Base-by-base conservation (phyloP, 37 sponge, comb jelly and placozoan genomes). In the Hexactinellida sp. region DNA sequence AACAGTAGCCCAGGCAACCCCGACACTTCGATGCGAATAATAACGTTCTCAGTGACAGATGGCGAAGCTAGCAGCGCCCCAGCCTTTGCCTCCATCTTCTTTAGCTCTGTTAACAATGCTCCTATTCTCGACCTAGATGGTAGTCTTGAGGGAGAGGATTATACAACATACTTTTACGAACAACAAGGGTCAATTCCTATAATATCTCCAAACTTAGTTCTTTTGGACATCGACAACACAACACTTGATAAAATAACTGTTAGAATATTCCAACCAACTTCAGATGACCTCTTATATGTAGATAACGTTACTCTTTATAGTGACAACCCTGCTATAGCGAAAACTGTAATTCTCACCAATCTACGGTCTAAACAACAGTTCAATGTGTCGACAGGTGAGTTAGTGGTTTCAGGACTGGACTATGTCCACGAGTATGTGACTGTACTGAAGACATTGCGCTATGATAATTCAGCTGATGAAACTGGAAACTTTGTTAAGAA, bases 51-150 rank as follows among this genome's bases (percentile, higher is more conserved):
- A 32, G 93, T 91, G 24, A 91, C 39, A 83, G 96, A 95, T 86
- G 96, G 91, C 0, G 10, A 38, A 52, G 87, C 91, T 36, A 89
- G 82, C 0, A 91, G 92, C 86, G 54, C 93, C 5, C 89, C 92
- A 19, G 92, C 96, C 21, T 39, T 38, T 7, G 83, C 90, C 41
- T 83, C 55, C 36, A 54, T 95, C 7, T 86, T 39, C 24, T 95
- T 95, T 82, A 88, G 85, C 25, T 85, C 90, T 16, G 54, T 89
- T 38, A 95, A 95, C 76, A 89, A 91, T 55, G 87, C 82, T 0
- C 96, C 96, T 36, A 88, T 91, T 63, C 82, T 95, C 84, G 96
- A 95, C 85, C 51, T 93, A 16, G 93, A 90, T 63, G 96, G 96
- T 0, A 52, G 87, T 38, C 0, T 7, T 0, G 24, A 87, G n/a